Evolutionary conservation across 2,113 vertebrate species (phyloP).

Genomic region (Martes martes): DNA sequence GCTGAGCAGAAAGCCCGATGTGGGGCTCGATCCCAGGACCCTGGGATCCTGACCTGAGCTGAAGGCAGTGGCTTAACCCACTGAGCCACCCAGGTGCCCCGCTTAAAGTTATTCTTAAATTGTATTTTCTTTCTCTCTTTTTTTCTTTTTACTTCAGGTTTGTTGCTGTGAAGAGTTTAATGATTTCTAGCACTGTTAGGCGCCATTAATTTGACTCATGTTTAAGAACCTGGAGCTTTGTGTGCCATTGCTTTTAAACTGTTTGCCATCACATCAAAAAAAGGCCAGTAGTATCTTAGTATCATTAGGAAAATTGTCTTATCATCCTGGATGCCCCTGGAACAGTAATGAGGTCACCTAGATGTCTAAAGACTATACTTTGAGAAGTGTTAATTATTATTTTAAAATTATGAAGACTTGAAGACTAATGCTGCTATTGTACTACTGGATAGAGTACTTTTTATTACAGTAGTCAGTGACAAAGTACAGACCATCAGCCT

Average conservation of each 20-base stretch:
- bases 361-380: neutral
- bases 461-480: constrained; percentile 92
- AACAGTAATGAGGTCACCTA: neutral
- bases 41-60: too few relatives aligned
- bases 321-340: neutral
- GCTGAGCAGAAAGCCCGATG: too few relatives aligned
- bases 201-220: neutral
- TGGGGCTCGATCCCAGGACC: too few relatives aligned
- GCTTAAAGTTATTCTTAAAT: neutral
- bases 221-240: neutral
- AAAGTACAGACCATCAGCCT: constrained; percentile 88
- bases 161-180: neutral
- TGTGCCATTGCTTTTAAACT: neutral
- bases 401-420: constrained; percentile 77
- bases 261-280: neutral
- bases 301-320: neutral
- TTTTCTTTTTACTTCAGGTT: neutral
- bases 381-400: neutral
- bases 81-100: too few relatives aligned
- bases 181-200: neutral
- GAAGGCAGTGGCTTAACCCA: too few relatives aligned
- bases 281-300: neutral
- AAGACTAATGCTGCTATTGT: constrained; percentile 86
- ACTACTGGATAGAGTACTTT: constrained; percentile 88
- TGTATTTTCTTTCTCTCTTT: neutral